Evolutionary conservation across 2,888 invertebrate species (phyloP).

Genomic region (Lithophane semibrunnea): DNA sequence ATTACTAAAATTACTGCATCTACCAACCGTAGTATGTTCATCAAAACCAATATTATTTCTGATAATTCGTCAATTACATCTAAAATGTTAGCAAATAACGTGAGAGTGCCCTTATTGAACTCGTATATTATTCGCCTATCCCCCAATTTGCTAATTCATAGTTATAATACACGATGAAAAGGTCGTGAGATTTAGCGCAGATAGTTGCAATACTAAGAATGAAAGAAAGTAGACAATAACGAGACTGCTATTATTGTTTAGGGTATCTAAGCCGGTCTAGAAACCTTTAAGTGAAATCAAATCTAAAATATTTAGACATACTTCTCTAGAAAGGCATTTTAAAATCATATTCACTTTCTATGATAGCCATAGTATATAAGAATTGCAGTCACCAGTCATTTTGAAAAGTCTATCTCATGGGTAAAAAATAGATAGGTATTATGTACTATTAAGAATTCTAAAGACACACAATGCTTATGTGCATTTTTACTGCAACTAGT

Average conservation of each 20-base stretch:
- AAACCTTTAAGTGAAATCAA: constrained; percentile 33
- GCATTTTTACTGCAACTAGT: constrained; percentile 33
- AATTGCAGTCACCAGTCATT: neutral
- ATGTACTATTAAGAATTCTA: neutral
- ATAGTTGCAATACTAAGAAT: constrained; percentile 22
- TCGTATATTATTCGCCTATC: constrained; percentile 24
- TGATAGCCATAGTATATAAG: neutral
- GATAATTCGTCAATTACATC: constrained; percentile 37
- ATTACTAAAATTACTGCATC: constrained; percentile 7
- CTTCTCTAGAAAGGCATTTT: neutral
- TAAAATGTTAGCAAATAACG: constrained; percentile 34
- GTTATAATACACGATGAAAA: constrained; percentile 46
- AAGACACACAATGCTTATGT: constrained; percentile 24
- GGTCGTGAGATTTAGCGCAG: constrained; percentile 65
- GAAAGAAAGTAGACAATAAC: constrained; percentile 35
- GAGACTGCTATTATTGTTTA: constrained; percentile 19
- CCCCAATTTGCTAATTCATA: constrained; percentile 53
- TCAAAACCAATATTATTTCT: constrained; percentile 29
- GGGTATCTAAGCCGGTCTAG: constrained; percentile 6
- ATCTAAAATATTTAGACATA: neutral
- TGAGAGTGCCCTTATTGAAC: constrained; percentile 54
- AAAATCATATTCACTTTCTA: constrained; percentile 21
- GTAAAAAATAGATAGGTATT: neutral
- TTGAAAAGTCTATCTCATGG: neutral
- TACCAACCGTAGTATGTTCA: constrained; percentile 3